A percentile compares a stretch with the other conserved stretches of the same genome.
These are phyloP conservation scores for Aviceda leuphotes DNA, from an alignment of 2,797 vertebrate species.

Conservation along the genomic window DNA sequence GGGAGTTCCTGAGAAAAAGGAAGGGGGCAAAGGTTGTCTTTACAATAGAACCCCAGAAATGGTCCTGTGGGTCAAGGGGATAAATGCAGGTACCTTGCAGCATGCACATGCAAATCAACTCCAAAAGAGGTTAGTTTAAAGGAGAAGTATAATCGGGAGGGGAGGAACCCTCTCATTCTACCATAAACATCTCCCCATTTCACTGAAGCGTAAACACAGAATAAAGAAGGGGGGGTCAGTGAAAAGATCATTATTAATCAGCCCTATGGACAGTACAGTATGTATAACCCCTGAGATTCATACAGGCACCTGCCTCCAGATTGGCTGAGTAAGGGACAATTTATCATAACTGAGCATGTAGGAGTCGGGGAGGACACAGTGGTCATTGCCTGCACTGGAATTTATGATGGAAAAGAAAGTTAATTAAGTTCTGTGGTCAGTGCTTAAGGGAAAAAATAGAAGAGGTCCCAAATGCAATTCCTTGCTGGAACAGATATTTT, in stretches of 20 bases:
- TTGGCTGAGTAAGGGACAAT: constrained; percentile 58
- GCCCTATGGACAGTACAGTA: constrained; percentile 44
- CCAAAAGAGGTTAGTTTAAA: constrained; percentile 46
- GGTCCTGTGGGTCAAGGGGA: background rate
- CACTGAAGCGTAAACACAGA: constrained; percentile 60
- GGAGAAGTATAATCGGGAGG: constrained; percentile 48
- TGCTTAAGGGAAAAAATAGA: constrained; percentile 68
- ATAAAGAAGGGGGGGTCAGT: constrained; percentile 5
- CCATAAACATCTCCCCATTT: constrained; percentile 53
- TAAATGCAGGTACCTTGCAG: background rate
- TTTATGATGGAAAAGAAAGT: constrained; percentile 77
- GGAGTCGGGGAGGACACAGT: constrained; percentile 64
- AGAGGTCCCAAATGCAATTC: constrained; percentile 54
- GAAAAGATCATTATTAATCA: constrained; percentile 62
- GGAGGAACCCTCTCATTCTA: constrained; percentile 62
- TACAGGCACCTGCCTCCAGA: constrained; percentile 70
- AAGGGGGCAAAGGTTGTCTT: background rate
- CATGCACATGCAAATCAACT: constrained; percentile 33
- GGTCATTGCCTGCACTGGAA: constrained; percentile 64
- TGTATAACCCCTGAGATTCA: constrained; percentile 65
- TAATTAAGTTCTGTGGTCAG: constrained; percentile 77
- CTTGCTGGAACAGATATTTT: constrained; percentile 67
- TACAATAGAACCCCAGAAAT: background rate
- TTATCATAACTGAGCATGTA: constrained; percentile 71
- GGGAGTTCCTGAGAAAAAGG: background rate